phyloP scores from a whole-genome alignment of 2,888 invertebrate genomes.

The Agrotis ipsilon region DNA sequence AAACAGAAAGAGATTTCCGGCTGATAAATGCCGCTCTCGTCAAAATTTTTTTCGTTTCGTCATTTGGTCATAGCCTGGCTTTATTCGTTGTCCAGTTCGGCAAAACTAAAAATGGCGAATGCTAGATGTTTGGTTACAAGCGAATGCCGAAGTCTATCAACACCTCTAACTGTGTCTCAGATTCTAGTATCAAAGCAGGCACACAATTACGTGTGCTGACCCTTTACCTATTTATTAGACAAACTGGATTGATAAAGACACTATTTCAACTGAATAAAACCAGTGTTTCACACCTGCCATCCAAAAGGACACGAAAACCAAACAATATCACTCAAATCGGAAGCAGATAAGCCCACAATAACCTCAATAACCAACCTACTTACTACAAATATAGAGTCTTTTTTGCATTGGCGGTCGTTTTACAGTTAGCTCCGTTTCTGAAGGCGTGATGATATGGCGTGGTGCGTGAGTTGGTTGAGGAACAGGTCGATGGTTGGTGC shows the following conservation, averaged over 20 bases:
- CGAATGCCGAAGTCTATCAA: too few species aligned
- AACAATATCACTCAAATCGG: conserved; percentile 35
- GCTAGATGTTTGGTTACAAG: too few species aligned
- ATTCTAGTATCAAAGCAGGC: too few species aligned
- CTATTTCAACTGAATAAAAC: not conserved
- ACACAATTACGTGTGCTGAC: too few species aligned
- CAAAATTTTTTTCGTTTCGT: too few species aligned
- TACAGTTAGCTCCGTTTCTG: conserved; percentile 82
- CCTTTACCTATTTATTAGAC: not conserved
- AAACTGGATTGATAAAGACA: not conserved
- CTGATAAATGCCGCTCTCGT: too few species aligned
- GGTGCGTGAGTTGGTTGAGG: conserved; percentile 76
- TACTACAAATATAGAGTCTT: conserved; percentile 73
- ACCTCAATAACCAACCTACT: conserved; percentile 81
- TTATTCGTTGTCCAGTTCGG: too few species aligned
- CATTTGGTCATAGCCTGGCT: too few species aligned
- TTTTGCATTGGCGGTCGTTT: conserved; percentile 74
- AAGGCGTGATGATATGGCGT: conserved; percentile 73
- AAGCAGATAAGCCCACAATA: conserved; percentile 55
- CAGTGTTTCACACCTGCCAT: not conserved
- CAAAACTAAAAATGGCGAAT: too few species aligned
- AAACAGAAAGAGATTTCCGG: too few species aligned
- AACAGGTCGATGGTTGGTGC: conserved; percentile 68
- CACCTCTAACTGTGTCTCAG: too few species aligned
- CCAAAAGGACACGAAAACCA: conserved; percentile 17